Percentiles rank a stretch among this genome's conserved stretches.
Conservation (phyloP, 2,797 vertebrate genomes). For the Erithacus rubecula region DNA sequence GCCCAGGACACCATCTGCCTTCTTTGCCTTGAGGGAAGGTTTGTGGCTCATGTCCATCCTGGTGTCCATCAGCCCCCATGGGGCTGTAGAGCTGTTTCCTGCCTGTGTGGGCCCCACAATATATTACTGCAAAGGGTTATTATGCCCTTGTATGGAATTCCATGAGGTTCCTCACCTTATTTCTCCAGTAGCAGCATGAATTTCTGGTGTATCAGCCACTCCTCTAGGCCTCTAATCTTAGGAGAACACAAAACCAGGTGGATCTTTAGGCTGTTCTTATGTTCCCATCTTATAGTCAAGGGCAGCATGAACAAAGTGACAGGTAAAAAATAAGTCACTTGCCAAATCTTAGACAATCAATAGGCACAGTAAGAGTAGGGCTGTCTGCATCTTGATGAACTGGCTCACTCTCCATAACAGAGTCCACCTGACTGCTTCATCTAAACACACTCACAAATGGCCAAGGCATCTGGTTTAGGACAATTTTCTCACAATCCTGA, state of each 20-base stretch:
- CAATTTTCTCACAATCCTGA: not conserved
- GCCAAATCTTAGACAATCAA: not conserved
- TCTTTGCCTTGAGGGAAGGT: not conserved
- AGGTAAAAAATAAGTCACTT: not conserved
- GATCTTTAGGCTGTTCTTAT: not conserved
- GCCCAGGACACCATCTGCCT: not conserved
- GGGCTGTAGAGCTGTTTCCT: not conserved
- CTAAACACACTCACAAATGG: not conserved
- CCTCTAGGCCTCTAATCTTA: not conserved
- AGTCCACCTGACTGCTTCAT: not conserved
- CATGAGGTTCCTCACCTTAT: not conserved
- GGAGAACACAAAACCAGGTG: not conserved
- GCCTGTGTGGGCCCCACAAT: not conserved
- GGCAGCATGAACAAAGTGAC: not conserved
- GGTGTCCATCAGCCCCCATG: not conserved
- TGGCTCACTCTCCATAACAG: not conserved
- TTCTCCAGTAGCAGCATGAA: not conserved
- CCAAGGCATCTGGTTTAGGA: not conserved
- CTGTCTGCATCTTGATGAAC: not conserved
- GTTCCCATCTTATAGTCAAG: not conserved
- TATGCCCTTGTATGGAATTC: too few relatives aligned
- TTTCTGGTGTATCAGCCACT: not conserved
- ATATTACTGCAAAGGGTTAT: not conserved
- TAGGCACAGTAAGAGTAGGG: fast-evolving
- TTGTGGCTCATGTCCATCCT: not conserved